Base-by-base conservation (phyloP, 2,113 vertebrate species). In the rabbit (Oryctolagus cuniculus) region DNA sequence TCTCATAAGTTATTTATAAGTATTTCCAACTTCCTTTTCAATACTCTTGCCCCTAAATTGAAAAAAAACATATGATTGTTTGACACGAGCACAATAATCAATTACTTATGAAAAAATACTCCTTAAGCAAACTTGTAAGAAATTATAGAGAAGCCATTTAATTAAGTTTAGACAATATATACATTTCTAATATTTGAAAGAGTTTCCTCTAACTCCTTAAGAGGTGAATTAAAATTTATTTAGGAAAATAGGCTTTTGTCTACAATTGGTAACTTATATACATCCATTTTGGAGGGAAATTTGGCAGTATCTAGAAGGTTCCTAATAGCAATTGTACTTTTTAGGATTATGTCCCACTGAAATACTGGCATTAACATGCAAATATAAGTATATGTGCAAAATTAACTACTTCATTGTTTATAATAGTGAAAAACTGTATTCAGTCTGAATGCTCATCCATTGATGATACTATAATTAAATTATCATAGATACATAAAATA, bases 131-230 rank as follows among this genome's bases (percentile, higher is more conserved):
- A 92, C 25, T 66, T 70, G 21, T 63, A 83, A 49, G 29, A 91
- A 58, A 79, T 53, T 58, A 83, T 64, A 91, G 27, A 87, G 44
- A 73, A 83, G 58, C 69, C n/a, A 73, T 63, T 93, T 92, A 69
- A 63, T 81, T 77, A 82, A 67, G 10, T 92, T 64, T 92, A 49
- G 21, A 66, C 63, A 85, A 78, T 80, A 72, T 53, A 22, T 4
- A 17, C 6, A 75, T 74, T 93, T 89, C 17, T 84, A n/a, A 93
- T 86, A 53, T 82, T 89, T 94, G 29, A 89, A 67, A 70, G 31
- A 15, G 8, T 85, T 93, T 88, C 5, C 87, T 83, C 58, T 93
- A 90, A 90, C 90, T 90, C 22, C 27, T 88, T 90, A 86, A 90
- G 78, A 83, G 55, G 8, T 49, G 19, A 87, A 24, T 79, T 91